These are phyloP conservation scores for Spea multiplicata DNA, from an alignment of 2,113 vertebrate species.

Conservation along the genomic window DNA sequence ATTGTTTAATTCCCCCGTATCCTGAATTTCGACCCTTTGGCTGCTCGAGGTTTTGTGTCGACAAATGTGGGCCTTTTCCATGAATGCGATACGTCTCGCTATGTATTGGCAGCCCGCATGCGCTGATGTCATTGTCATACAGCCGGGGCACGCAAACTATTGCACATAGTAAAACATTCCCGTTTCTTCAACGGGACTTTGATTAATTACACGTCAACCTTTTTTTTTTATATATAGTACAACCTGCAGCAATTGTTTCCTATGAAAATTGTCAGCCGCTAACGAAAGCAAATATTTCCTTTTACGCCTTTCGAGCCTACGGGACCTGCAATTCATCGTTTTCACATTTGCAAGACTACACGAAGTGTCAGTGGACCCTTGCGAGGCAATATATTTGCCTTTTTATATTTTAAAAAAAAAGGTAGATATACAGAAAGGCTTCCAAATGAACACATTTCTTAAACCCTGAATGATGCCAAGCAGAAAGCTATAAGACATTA, in stretches of 20 bases:
- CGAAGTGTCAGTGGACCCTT: no score
- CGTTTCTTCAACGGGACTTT: constrained; percentile 28
- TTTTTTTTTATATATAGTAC: constrained; percentile 1
- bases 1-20: background rate
- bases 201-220: constrained; percentile 30
- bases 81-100: background rate
- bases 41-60: background rate
- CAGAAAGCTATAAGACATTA: no score
- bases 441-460: no score
- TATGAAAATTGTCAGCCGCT: constrained; percentile 25
- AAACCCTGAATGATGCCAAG: no score
- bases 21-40: background rate
- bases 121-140: constrained; percentile 19
- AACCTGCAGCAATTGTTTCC: constrained; percentile 21
- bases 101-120: background rate
- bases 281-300: constrained; percentile 31
- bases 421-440: no score
- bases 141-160: background rate
- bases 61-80: background rate
- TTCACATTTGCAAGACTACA: constrained; percentile 12
- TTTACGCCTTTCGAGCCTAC: constrained; percentile 14
- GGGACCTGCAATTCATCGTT: constrained; percentile 12
- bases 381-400: no score
- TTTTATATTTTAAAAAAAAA: no score
- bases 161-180: background rate